Evolutionary conservation across 2,888 invertebrate genomes (phyloP), one percentile per base, ranked within the genome.

Genomic region (Polymixis lichenea): DNA sequence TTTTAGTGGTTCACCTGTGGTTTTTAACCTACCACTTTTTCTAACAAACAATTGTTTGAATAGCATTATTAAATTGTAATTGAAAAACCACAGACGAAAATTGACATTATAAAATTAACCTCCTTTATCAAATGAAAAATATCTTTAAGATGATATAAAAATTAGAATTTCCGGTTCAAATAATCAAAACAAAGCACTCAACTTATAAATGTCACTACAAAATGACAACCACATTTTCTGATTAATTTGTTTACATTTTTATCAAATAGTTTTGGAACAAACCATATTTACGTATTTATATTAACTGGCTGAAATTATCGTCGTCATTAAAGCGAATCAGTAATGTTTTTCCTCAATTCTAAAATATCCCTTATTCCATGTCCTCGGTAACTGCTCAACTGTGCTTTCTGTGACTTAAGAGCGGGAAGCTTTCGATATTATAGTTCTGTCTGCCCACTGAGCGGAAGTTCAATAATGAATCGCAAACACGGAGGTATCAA

Each of bases 281-380:
- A 38, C 38, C 38, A 17, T 62, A 38, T 38, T 55, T n/a, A 61
- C 7, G 22, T 22, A 38, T 61, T 15, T 5, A 22, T 32, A 32
- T 6, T n/a, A 66, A 32, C 9, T 53, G 9, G 22, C 66, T 32
- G 17, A 17, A 67, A 17, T 11, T 11, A 17, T 22, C 22, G n/a
- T n/a, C n/a, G 6, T 0, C 43, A 43, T 56, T 15, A 56, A 4
- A n/a, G 15, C 56, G 25, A 60, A 25, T 65, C 15, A 22, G 38
- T 25, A 11, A 11, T 17, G 11, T 22, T 67, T 43, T 53, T 67
- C 38, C 53, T 43, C 22, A 17, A 68, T 25, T 53, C 22, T 67
- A 67, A 43, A 72, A 72, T 43, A 62, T 51, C 17, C n/a, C 8
- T 17, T 15, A 43, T 28, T 17, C 28, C 28, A 69, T 68, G 43